phyloP scores from a whole-genome alignment of 64 coral and sea anemone genomes.

The Stichodactyla helianthus region DNA sequence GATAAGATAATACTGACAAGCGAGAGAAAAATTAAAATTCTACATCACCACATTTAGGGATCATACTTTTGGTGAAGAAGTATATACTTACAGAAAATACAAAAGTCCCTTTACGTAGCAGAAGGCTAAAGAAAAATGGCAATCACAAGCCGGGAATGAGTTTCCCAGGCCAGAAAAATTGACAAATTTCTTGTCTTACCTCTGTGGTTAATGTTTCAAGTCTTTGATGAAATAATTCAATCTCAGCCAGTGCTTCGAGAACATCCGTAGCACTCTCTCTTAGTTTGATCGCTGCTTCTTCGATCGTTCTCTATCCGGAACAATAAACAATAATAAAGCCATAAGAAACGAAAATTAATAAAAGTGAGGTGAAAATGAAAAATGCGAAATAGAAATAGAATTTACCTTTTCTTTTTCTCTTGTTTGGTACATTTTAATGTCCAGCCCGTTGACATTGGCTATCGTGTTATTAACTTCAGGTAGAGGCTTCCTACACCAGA shows the following conservation, averaged over 20 bases:
- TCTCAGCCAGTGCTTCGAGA: slow-evolving; percentile 23
- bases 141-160: no score
- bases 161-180: background rate
- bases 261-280: slow-evolving; percentile 43
- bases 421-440: slow-evolving; percentile 20
- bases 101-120: no score
- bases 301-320: slow-evolving; percentile 22
- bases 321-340: background rate
- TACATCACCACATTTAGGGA: no score
- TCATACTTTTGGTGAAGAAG: no score
- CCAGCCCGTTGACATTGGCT: slow-evolving; percentile 27
- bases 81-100: no score
- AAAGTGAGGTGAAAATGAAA: background rate
- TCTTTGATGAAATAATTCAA: slow-evolving; percentile 27
- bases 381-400: background rate
- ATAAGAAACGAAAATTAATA: background rate
- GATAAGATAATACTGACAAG: no score
- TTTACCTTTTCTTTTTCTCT: slow-evolving; percentile 39
- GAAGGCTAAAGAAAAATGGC: no score
- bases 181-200: background rate
- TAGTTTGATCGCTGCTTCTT: slow-evolving; percentile 26
- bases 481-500: slow-evolving; percentile 11
- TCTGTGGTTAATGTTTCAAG: slow-evolving; percentile 25
- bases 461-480: slow-evolving; percentile 15
- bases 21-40: no score